Percentiles rank a stretch among this genome's conserved stretches.
Conservation (phyloP, 2,797 vertebrate genomes). For the Podargus strigoides region DNA sequence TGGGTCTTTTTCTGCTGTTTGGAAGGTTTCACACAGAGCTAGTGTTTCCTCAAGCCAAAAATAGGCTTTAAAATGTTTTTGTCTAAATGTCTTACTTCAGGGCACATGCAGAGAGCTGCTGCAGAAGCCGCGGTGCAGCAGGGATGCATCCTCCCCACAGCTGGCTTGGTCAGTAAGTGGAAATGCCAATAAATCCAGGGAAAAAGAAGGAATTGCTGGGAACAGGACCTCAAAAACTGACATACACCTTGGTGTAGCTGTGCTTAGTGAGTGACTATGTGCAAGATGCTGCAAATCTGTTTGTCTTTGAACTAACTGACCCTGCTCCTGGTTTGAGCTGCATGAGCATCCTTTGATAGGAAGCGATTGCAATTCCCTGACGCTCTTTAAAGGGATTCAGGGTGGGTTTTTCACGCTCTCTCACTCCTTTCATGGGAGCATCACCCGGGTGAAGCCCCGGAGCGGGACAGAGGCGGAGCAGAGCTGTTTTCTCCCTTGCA, state of each 20-base stretch:
- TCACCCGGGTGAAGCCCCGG: accelerated
- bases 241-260: accelerated
- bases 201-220: neutral
- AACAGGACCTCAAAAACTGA: neutral
- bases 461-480: neutral
- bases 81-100: neutral
- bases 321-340: neutral
- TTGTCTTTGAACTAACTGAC: neutral
- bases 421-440: accelerated
- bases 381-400: accelerated
- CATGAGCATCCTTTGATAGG: neutral
- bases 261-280: neutral
- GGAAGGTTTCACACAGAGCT: neutral
- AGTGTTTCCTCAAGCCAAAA: neutral
- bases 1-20: neutral
- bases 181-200: neutral
- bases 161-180: neutral
- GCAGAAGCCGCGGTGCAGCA: accelerated
- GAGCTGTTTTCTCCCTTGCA: neutral
- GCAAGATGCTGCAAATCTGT: neutral
- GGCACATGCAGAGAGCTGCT: neutral
- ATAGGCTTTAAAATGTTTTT: neutral
- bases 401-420: accelerated
- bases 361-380: accelerated
- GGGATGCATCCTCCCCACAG: accelerated